Conservation (phyloP, 2,888 invertebrate species). For the Onthophagus sagittarius region DNA sequence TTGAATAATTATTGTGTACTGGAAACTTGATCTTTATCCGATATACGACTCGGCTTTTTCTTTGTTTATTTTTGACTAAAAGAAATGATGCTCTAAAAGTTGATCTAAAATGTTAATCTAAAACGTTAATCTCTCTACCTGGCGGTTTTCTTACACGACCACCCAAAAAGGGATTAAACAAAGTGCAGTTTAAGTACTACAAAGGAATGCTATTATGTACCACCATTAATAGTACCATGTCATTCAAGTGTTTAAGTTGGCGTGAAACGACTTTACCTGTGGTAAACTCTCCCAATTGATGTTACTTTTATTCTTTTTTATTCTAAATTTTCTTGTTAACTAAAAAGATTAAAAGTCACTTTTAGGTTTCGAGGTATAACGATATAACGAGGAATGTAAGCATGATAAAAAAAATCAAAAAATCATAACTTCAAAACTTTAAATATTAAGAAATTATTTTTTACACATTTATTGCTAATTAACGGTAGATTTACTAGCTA, state of each 20-base stretch:
- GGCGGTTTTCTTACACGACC: not conserved
- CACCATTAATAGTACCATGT: not conserved
- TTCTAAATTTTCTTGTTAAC: not conserved
- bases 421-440: too few relatives aligned
- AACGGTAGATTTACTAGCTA: too few relatives aligned
- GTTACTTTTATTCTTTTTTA: not conserved
- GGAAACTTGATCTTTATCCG: too few relatives aligned
- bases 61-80: too few relatives aligned
- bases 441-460: too few relatives aligned
- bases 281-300: not conserved
- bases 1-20: not conserved
- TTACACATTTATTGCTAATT: too few relatives aligned
- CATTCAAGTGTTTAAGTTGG: not conserved
- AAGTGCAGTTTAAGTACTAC: not conserved
- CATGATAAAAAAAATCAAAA: too few relatives aligned
- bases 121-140: not conserved
- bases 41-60: too few relatives aligned
- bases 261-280: not conserved
- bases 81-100: not conserved
- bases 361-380: too few relatives aligned
- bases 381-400: too few relatives aligned
- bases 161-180: not conserved
- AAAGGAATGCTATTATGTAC: not conserved
- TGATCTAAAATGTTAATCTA: not conserved
- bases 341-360: too few relatives aligned